Percentiles rank a stretch among this genome's conserved stretches.
Conservation (phyloP, 2,888 invertebrate species). For the Tipula helvola region DNA sequence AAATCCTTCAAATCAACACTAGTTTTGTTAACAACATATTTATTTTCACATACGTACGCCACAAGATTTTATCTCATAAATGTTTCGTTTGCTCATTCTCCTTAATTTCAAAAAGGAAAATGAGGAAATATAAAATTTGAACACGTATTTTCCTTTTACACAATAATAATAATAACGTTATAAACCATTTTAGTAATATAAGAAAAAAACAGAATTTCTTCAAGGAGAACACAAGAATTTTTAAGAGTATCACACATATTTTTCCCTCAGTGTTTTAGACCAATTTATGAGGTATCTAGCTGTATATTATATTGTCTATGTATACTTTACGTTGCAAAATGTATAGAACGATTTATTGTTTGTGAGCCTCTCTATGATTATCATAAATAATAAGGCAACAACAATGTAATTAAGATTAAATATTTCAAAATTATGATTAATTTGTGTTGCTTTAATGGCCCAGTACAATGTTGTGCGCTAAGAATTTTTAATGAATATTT, state of each 20-base stretch:
- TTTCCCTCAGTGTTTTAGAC: not conserved
- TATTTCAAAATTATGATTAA: not conserved
- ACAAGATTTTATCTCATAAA: not conserved
- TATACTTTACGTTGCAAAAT: not conserved
- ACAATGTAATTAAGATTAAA: not conserved
- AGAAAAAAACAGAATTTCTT: not conserved
- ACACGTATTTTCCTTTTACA: conserved; percentile 4
- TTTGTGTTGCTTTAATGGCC: not conserved
- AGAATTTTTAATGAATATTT: not conserved
- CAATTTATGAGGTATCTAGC: not conserved
- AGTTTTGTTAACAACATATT: not conserved
- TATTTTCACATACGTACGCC: not conserved
- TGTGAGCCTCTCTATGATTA: not conserved
- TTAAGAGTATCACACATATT: not conserved
- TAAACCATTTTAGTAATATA: not conserved
- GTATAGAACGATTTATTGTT: not conserved
- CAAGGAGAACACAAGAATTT: not conserved
- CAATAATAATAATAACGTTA: conserved; percentile 7
- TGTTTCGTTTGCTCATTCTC: not conserved
- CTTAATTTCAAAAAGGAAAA: not conserved
- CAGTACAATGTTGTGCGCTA: not conserved
- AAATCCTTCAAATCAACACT: not conserved
- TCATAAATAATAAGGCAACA: not conserved
- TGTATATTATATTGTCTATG: not conserved
- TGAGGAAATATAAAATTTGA: conserved; percentile 8